These are phyloP conservation scores for Branchipolynoe longqiensis DNA, from an alignment of 2,888 invertebrate species.

Conservation along the genomic window DNA sequence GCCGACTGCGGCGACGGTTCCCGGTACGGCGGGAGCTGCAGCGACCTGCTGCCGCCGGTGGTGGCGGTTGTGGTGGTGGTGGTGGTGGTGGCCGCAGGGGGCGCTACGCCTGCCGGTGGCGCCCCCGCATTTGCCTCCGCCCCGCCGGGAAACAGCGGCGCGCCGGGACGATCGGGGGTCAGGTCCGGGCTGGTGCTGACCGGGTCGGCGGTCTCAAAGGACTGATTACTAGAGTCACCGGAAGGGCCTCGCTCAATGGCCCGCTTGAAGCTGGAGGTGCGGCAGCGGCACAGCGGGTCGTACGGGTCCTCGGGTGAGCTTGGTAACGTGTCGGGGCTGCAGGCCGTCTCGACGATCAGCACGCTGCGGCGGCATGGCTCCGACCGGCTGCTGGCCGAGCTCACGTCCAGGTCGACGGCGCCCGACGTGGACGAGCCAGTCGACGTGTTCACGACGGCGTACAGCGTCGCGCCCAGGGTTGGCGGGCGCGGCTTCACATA, in stretches of 20 bases:
- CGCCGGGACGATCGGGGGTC: constrained; percentile 49
- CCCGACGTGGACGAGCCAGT: constrained; percentile 73
- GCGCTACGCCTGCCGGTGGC: background rate
- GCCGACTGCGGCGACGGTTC: constrained; percentile 25
- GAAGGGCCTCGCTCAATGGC: constrained; percentile 67
- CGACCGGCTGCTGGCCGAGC: constrained; percentile 67
- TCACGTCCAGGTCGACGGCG: constrained; percentile 67
- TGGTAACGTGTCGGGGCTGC: constrained; percentile 57
- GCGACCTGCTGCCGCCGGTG: background rate
- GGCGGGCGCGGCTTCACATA: constrained; percentile 54
- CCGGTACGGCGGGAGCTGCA: constrained; percentile 27
- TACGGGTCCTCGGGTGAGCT: constrained; percentile 58
- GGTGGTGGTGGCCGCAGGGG: background rate
- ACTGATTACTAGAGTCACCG: constrained; percentile 59
- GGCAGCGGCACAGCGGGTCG: constrained; percentile 56
- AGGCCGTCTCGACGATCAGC: constrained; percentile 61
- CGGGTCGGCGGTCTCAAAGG: constrained; percentile 58
- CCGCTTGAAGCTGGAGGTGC: constrained; percentile 66
- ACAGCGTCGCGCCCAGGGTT: constrained; percentile 57
- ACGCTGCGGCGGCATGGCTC: constrained; percentile 62
- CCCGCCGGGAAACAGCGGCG: constrained; percentile 53
- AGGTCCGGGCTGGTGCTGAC: constrained; percentile 60
- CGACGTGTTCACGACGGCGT: constrained; percentile 68
- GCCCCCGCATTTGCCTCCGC: background rate
- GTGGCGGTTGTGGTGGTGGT: background rate